phyloP scores from a whole-genome alignment of 2,888 invertebrate species.

The Capitulum mitella region DNA sequence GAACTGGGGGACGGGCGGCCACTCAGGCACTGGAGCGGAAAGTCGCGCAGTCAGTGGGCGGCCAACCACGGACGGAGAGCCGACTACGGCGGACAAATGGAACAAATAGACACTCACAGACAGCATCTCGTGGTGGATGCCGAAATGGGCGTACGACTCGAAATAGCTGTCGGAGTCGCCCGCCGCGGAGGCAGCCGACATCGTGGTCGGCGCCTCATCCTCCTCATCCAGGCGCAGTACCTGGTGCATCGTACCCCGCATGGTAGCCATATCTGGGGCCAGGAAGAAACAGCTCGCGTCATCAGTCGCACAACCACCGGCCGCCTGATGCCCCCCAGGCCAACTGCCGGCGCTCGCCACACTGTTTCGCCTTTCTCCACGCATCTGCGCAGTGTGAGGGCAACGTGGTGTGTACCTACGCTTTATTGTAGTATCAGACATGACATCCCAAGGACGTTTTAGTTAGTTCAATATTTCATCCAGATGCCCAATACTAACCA shows the following conservation, averaged over 20 bases:
- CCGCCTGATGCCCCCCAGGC: background rate
- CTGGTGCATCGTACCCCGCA: slow-evolving; percentile 17
- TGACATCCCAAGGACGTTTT: no score
- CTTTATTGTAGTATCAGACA: no score
- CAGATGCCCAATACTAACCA: no score
- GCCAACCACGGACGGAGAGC: no score
- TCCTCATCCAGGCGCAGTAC: background rate
- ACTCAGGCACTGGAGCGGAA: no score
- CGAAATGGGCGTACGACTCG: slow-evolving; percentile 75
- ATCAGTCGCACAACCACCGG: background rate
- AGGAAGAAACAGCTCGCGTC: no score
- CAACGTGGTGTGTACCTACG: no score
- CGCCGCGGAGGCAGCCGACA: slow-evolving; percentile 28
- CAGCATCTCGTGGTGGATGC: slow-evolving; percentile 91
- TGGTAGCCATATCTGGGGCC: slow-evolving; percentile 10
- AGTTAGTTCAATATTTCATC: no score
- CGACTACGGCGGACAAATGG: no score
- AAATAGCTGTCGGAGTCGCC: slow-evolving; percentile 59
- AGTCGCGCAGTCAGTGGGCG: no score
- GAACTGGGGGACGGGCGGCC: no score
- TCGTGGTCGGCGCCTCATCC: background rate
- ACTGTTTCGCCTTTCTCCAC: background rate
- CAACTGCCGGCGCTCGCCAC: background rate
- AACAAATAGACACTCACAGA: slow-evolving; percentile 55
- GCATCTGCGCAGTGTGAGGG: no score